These are phyloP conservation scores for Acanthosoma haemorrhoidale DNA, from an alignment of 2,888 invertebrate species.

Conservation along the genomic window DNA sequence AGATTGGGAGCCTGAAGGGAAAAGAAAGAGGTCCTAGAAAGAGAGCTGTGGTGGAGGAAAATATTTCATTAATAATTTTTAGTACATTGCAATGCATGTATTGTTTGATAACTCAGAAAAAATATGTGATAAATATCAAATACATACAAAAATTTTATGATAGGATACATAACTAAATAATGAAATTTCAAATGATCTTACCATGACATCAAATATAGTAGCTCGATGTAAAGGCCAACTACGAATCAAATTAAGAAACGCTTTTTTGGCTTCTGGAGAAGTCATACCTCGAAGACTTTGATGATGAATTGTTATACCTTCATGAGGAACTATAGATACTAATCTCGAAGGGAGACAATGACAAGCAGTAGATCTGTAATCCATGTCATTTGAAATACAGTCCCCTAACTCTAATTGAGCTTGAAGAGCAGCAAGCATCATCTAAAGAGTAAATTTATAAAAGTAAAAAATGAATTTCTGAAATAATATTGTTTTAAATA, in stretches of 20 bases:
- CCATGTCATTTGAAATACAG: slow-evolving; percentile 60
- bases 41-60: too few species aligned
- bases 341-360: slow-evolving; percentile 80
- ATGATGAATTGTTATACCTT: slow-evolving; percentile 85
- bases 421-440: slow-evolving; percentile 89
- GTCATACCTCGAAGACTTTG: slow-evolving; percentile 83
- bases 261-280: slow-evolving; percentile 80
- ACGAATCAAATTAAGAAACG: slow-evolving; percentile 85
- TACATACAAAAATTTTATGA: too few species aligned
- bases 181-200: slow-evolving; percentile 50
- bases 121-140: too few species aligned
- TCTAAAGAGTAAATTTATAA: slow-evolving; percentile 51
- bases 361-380: slow-evolving; percentile 63
- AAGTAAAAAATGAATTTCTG: not conserved
- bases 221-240: slow-evolving; percentile 91
- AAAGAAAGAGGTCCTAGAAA: too few species aligned
- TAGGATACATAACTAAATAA: too few species aligned
- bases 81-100: too few species aligned
- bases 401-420: slow-evolving; percentile 89
- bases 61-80: too few species aligned
- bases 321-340: slow-evolving; percentile 68
- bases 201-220: slow-evolving; percentile 91
- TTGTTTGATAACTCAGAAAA: too few species aligned
- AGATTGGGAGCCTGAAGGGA: too few species aligned
- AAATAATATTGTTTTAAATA: not conserved